phyloP scores from a whole-genome alignment of 2,113 vertebrate species.

The Loxodonta africana region DNA sequence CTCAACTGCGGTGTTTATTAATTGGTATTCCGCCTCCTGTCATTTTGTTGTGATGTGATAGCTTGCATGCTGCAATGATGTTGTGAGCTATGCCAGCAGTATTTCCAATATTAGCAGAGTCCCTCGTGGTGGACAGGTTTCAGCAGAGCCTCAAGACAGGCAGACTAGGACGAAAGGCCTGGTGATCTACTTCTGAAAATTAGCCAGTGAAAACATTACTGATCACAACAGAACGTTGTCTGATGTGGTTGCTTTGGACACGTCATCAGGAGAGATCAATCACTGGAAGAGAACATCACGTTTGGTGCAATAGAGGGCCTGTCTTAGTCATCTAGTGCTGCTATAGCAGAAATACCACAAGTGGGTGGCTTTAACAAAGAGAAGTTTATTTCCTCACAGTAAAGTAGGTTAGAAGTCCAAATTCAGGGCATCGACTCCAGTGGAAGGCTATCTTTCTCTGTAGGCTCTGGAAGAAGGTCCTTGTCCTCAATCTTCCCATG shows the following conservation, averaged over 20 bases:
- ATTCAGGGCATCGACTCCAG: too few relatives aligned
- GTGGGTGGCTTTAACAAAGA: too few relatives aligned
- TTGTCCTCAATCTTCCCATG: too few relatives aligned
- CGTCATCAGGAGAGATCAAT: neutral
- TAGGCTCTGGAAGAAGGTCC: too few relatives aligned
- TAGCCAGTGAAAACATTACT: neutral
- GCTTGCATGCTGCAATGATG: neutral
- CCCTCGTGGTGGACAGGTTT: neutral
- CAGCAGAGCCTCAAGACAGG: neutral
- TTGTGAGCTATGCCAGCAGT: neutral
- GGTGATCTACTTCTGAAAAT: neutral
- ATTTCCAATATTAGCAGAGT: neutral
- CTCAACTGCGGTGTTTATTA: neutral
- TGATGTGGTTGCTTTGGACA: neutral
- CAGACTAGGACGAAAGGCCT: neutral
- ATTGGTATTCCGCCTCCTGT: neutral
- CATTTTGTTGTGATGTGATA: neutral
- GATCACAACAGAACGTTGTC: neutral
- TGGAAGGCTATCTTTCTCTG: too few relatives aligned
- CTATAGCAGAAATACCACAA: too few relatives aligned
- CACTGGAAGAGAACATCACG: neutral
- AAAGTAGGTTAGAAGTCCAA: too few relatives aligned
- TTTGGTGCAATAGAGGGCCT: neutral
- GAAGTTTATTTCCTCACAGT: too few relatives aligned
- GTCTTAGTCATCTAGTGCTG: too few relatives aligned